phyloP scores from a whole-genome alignment of 2,797 vertebrate genomes.

The Sitta carolinensis region DNA sequence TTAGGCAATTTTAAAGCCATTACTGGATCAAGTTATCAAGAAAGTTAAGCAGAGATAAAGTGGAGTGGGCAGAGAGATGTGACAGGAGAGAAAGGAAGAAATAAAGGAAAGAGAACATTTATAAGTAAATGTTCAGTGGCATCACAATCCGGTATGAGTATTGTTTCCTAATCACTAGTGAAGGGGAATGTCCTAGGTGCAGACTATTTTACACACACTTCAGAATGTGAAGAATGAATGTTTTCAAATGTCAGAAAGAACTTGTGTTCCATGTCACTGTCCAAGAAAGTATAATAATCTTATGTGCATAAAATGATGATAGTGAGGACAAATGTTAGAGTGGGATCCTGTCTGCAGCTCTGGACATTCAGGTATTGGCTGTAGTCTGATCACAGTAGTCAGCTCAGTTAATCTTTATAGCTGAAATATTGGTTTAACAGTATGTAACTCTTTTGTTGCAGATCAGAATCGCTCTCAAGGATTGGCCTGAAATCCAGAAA shows the following conservation, averaged over 20 bases:
- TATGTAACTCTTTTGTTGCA: slow-evolving; percentile 36
- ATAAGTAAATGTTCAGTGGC: neutral
- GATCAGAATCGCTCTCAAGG: slow-evolving; percentile 86
- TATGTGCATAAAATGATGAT: neutral
- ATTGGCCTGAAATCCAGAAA: slow-evolving; percentile 85
- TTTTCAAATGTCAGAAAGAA: neutral
- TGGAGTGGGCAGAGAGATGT: neutral
- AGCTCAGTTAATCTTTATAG: neutral
- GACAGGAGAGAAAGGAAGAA: neutral
- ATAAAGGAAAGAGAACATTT: neutral
- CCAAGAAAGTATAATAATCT: neutral
- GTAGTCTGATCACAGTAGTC: neutral
- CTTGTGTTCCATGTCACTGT: neutral
- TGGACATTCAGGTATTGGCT: neutral
- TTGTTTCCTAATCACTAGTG: neutral
- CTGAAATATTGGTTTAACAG: neutral
- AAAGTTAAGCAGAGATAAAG: neutral
- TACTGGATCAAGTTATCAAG: neutral
- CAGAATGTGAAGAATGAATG: neutral
- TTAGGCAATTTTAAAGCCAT: neutral
- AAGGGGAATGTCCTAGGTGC: neutral
- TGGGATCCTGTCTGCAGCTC: neutral
- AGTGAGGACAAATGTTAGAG: neutral
- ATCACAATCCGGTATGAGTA: neutral
- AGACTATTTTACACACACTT: neutral